A percentile compares a stretch with the other conserved stretches of the same genome.
These are phyloP conservation scores for Orthonychiurus folsomi DNA, from an alignment of 2,888 invertebrate species.

Conservation along the genomic window DNA sequence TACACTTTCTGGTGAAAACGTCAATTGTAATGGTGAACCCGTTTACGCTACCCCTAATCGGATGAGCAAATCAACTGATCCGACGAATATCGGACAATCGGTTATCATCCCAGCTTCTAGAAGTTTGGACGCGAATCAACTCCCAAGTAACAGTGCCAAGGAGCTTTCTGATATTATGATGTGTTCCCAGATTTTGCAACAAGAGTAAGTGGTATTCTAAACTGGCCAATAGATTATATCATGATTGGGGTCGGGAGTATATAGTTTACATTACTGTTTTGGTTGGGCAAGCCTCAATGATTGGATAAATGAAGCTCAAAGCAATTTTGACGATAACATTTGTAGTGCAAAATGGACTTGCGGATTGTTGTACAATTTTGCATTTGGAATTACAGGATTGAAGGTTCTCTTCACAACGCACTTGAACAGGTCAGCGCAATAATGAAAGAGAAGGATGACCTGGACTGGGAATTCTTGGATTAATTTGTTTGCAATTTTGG, in stretches of 20 bases:
- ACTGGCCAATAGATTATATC: no score
- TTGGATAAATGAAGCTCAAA: no score
- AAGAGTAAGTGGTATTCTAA: no score
- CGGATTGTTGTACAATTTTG: no score
- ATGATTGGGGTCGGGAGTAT: no score
- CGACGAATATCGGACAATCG: not conserved
- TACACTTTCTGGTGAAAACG: not conserved
- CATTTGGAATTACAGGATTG: no score
- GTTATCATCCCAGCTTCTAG: not conserved
- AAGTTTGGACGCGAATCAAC: not conserved
- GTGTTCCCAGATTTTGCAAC: not conserved
- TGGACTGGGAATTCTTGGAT: slow-evolving; percentile 32
- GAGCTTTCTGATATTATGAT: not conserved
- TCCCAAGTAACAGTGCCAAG: not conserved
- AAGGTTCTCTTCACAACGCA: not conserved
- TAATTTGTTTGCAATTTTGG: not conserved
- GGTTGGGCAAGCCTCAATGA: no score
- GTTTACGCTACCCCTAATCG: not conserved
- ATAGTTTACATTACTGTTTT: no score
- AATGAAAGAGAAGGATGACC: slow-evolving; percentile 21
- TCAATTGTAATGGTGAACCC: not conserved
- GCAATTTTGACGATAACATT: no score
- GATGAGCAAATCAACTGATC: not conserved
- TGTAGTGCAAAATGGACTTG: no score
- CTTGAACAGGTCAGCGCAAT: not conserved